Base-by-base conservation (phyloP, 2,113 vertebrate genomes). In the Struthio camelus region DNA sequence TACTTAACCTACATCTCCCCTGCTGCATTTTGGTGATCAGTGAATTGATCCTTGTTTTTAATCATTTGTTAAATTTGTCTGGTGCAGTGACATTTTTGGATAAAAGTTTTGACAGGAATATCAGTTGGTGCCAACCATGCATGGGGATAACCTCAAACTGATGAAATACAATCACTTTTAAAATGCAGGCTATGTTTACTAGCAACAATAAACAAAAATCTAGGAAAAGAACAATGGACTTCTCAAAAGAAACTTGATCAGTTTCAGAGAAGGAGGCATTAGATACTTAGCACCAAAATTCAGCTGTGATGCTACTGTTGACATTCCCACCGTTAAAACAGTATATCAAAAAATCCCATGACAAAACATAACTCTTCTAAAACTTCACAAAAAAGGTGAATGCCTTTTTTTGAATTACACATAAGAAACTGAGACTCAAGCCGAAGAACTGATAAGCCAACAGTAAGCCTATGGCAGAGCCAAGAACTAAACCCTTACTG, bases 101-200 rank as follows among this genome's bases (percentile, higher is more conserved):
- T 62, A 64, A 93, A 90, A 94, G 75, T 5, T 67, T 83, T 81
- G 83, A 88, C 82, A 89, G 69, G 32, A 94, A 77, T 91, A 87
- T 96, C 71, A 85, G 56, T 51, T 59, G 70, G 42, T 93, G 86
- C 80, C 93, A 94, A 79, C 89, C 90, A 83, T 44, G 65, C 77
- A 71, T 36, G 61, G 78, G 73, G 51, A 65, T 59, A 80, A 46
- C 72, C 90, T 87, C 0, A 69, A 95, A 77, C 44, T 62, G 51
- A 38, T 69, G 77, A 86, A 93, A 86, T 77, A 30, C 4, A 0
- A n/a, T 87, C 78, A 83, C 56, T 90, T 87, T 42, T 56, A 44
- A 85, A 91, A 61, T 46, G 54, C 40, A 34, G 62, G 24, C 4
- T 50, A 36, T 70, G 30, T 56, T 91, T 79, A 56, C 62, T 40